These are phyloP conservation scores for Chelon labrosus DNA, from an alignment of 2,797 vertebrate genomes.

Conservation along the genomic window DNA sequence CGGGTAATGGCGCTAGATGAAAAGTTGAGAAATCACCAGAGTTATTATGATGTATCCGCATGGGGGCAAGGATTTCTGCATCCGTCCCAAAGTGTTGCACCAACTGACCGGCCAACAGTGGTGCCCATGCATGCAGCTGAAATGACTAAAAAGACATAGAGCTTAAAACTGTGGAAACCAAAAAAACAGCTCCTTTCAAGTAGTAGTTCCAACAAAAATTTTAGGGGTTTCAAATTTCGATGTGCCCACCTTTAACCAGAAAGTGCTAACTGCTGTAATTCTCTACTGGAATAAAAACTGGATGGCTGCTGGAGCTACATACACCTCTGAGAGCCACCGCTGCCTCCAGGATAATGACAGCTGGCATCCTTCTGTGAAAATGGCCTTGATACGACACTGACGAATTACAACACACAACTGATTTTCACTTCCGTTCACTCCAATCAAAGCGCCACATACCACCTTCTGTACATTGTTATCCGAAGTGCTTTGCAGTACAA, in stretches of 20 bases:
- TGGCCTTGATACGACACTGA: slow-evolving; percentile 35
- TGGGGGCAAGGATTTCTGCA: no score
- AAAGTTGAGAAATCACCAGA: no score
- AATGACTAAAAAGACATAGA: no score
- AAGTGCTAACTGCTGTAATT: slow-evolving; percentile 3
- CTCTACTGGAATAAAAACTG: slow-evolving; percentile 7
- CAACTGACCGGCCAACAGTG: no score
- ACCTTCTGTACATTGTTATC: slow-evolving; percentile 27
- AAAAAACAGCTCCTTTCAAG: no score
- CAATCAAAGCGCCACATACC: slow-evolving; percentile 14
- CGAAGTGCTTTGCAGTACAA: slow-evolving; percentile 19
- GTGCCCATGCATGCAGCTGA: no score
- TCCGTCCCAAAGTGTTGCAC: no score
- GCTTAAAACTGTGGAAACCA: no score
- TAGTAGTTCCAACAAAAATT: no score
- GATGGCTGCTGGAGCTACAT: background rate
- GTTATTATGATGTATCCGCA: no score
- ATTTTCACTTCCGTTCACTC: slow-evolving; percentile 21
- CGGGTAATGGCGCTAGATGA: no score
- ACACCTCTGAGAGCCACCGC: background rate
- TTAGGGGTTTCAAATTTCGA: no score
- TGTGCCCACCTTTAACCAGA: background rate
- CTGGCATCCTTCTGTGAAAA: slow-evolving; percentile 36
- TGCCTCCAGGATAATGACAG: slow-evolving; percentile 41
- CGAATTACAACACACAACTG: slow-evolving; percentile 14